A percentile compares a stretch with the other conserved stretches of the same genome.
These are phyloP conservation scores for Caenorhabditis auriculariae DNA, from an alignment of 2,888 invertebrate genomes.

Conservation along the genomic window DNA sequence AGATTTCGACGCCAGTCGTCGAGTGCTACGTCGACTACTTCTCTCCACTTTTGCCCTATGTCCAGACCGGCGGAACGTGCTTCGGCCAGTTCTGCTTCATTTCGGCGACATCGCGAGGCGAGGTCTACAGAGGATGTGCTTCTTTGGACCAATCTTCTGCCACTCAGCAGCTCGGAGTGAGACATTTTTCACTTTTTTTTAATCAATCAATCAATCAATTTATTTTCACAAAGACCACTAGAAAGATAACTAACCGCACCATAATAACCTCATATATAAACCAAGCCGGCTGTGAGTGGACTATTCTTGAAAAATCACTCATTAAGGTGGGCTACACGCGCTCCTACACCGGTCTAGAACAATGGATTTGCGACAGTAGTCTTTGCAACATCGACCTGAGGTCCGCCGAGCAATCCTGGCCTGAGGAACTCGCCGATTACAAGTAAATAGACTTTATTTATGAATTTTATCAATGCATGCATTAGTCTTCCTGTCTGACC, in stretches of 20 bases:
- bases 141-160: constrained; percentile 5
- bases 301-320: neutral
- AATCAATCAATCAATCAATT: too few species aligned
- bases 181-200: neutral
- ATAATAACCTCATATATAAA: too few species aligned
- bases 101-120: constrained; percentile 34
- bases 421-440: constrained; percentile 5
- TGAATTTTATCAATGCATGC: neutral
- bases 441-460: neutral
- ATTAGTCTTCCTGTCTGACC: too few species aligned
- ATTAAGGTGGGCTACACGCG: constrained; percentile 35
- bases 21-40: constrained; percentile 41
- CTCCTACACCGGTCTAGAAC: constrained; percentile 30
- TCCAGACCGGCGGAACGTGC: constrained; percentile 23
- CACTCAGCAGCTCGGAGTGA: neutral
- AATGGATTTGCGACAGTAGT: constrained; percentile 33
- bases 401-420: constrained; percentile 37
- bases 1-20: constrained; percentile 11
- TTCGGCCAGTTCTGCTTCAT: constrained; percentile 39
- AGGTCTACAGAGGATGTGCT: constrained; percentile 39
- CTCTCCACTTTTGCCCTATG: constrained; percentile 31
- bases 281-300: neutral
- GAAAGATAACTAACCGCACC: too few species aligned
- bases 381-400: constrained; percentile 37
- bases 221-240: too few species aligned